Evolutionary conservation across 1,140 invertebrate genomes (phyloP).

Genomic region (Eurosta solidaginis): DNA sequence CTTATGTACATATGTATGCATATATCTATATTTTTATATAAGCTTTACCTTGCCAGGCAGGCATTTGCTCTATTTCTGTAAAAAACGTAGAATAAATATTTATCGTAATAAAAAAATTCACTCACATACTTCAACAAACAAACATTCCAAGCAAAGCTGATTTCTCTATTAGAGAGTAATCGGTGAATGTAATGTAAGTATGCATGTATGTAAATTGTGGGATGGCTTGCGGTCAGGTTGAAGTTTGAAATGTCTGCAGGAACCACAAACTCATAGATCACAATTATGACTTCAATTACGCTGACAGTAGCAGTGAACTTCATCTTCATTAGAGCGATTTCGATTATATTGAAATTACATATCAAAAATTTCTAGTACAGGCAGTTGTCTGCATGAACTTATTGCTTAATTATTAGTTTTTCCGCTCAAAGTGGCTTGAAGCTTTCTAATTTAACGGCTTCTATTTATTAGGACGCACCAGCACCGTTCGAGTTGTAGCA

Average conservation of each 20-base stretch:
- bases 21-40: background rate
- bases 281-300: constrained; percentile 47
- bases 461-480: no score
- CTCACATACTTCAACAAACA: constrained; percentile 19
- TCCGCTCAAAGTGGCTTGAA: no score
- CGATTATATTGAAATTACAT: constrained; percentile 43
- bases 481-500: background rate
- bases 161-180: background rate
- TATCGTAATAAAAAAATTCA: background rate
- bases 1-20: background rate
- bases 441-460: no score
- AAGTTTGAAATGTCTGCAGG: background rate
- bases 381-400: background rate
- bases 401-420: no score
- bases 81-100: background rate
- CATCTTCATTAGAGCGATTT: constrained; percentile 59
- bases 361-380: background rate
- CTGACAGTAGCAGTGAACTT: constrained; percentile 57
- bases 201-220: background rate
- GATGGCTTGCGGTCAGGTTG: background rate
- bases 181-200: background rate
- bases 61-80: constrained; percentile 11
- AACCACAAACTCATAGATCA: constrained; percentile 36
- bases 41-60: background rate
- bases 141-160: constrained; percentile 26